phyloP scores from a whole-genome alignment of 2,113 vertebrate genomes.

The Otolemur garnettii region DNA sequence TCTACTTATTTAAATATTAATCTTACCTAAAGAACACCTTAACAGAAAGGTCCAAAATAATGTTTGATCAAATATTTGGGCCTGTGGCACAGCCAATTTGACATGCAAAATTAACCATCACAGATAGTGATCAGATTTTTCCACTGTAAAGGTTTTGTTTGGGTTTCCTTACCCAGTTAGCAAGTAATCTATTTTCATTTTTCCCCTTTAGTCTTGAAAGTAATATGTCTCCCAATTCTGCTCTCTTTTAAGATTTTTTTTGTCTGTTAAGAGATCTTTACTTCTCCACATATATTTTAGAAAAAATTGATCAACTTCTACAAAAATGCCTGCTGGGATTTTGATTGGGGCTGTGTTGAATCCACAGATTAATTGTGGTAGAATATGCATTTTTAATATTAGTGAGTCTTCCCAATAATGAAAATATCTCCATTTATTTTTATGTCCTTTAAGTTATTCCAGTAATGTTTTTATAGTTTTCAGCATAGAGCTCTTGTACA shows the following conservation, averaged over 20 bases:
- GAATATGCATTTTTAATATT: not conserved
- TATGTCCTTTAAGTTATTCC: not conserved
- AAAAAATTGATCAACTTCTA: not conserved
- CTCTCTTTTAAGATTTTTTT: not conserved
- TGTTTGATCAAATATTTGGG: not conserved
- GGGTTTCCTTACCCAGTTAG: not conserved
- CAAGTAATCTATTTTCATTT: not conserved
- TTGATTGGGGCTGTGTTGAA: not conserved
- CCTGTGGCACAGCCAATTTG: not conserved
- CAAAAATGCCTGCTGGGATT: not conserved
- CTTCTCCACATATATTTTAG: not conserved
- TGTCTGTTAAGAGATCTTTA: not conserved
- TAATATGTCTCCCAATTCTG: not conserved
- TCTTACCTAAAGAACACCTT: not conserved
- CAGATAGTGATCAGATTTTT: not conserved
- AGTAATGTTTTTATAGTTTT: not conserved
- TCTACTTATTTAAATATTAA: not conserved
- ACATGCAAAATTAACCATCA: not conserved
- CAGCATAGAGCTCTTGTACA: not conserved
- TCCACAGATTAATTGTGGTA: not conserved
- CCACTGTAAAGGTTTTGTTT: not conserved
- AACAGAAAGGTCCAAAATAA: not conserved
- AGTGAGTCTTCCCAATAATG: not conserved
- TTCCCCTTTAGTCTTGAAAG: not conserved
- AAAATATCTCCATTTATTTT: conserved; percentile 34